Conservation (phyloP, 2,888 invertebrate species). For the Himalopsyche tibetana region DNA sequence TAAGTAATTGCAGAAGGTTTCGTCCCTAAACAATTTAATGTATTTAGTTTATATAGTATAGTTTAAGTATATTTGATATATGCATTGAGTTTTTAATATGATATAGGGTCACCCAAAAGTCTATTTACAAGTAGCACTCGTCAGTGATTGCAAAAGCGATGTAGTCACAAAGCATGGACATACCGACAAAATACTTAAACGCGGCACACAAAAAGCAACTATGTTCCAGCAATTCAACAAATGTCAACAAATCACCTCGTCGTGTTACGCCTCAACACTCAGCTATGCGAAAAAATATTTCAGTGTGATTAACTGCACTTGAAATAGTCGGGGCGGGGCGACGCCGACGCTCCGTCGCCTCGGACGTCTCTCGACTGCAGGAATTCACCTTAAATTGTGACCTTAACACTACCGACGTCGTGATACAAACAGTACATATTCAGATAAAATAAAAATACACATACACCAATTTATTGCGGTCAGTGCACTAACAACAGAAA, state of each 20-base stretch:
- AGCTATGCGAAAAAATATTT: slow-evolving; percentile 39
- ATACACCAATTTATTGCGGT: too few species aligned
- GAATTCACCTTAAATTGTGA: slow-evolving; percentile 1
- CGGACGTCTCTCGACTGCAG: background rate
- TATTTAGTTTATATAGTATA: too few species aligned
- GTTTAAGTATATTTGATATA: too few species aligned
- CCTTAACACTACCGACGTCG: background rate
- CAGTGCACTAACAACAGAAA: too few species aligned
- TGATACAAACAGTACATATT: too few species aligned
- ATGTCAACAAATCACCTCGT: slow-evolving; percentile 44
- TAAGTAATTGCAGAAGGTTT: too few species aligned
- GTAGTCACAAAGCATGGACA: background rate
- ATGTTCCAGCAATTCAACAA: slow-evolving; percentile 29
- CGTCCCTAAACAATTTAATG: too few species aligned
- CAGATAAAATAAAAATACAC: too few species aligned
- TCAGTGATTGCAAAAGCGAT: background rate
- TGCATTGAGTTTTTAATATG: too few species aligned
- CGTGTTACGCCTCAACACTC: slow-evolving; percentile 42
- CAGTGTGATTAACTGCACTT: slow-evolving; percentile 22
- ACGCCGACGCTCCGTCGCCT: background rate
- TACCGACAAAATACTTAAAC: background rate
- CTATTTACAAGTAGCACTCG: too few species aligned
- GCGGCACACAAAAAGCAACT: background rate
- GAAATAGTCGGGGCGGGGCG: slow-evolving; percentile 34
- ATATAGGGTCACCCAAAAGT: too few species aligned